Conservation (phyloP, 2,888 invertebrate genomes). For the Diabrotica balteata region DNA sequence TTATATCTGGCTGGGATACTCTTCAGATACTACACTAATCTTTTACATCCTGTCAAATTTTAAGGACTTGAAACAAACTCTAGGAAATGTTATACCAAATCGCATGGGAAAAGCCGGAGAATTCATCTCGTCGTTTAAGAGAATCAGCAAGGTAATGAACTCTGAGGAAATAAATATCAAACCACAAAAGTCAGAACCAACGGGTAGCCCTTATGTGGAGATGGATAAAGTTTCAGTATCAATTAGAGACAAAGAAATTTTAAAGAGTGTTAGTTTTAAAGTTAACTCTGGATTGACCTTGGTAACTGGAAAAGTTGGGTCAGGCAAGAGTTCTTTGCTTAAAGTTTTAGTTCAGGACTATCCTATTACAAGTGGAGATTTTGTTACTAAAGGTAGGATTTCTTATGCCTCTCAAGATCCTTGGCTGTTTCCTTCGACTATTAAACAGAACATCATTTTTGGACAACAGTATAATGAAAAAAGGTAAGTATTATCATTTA, state of each 20-base stretch:
- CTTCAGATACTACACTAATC: conserved; percentile 81
- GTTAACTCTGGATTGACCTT: conserved; percentile 57
- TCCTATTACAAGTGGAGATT: conserved; percentile 53
- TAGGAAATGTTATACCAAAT: conserved; percentile 89
- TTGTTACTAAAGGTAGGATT: conserved; percentile 61
- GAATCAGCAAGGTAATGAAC: conserved; percentile 68
- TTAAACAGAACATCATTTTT: conserved; percentile 75
- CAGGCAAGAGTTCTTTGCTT: conserved; percentile 66
- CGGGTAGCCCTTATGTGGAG: conserved; percentile 40
- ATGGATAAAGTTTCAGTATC: conserved; percentile 41
- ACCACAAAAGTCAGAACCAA: conserved; percentile 26
- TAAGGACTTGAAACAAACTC: conserved; percentile 82
- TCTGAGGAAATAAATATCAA: conserved; percentile 14
- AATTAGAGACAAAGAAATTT: conserved; percentile 49
- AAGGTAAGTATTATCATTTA: conserved; percentile 11
- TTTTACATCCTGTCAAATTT: conserved; percentile 92
- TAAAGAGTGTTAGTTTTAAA: conserved; percentile 55
- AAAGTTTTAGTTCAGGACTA: conserved; percentile 60
- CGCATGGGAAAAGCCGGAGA: conserved; percentile 83
- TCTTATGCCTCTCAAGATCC: conserved; percentile 70
- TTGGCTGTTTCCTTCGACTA: conserved; percentile 66
- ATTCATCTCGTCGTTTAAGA: conserved; percentile 74
- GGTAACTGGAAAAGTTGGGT: conserved; percentile 71
- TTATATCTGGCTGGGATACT: conserved; percentile 72
- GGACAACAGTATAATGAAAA: conserved; percentile 16